Conservation (phyloP, 1,140 invertebrate genomes). For the Drosophila trapezifrons region DNA sequence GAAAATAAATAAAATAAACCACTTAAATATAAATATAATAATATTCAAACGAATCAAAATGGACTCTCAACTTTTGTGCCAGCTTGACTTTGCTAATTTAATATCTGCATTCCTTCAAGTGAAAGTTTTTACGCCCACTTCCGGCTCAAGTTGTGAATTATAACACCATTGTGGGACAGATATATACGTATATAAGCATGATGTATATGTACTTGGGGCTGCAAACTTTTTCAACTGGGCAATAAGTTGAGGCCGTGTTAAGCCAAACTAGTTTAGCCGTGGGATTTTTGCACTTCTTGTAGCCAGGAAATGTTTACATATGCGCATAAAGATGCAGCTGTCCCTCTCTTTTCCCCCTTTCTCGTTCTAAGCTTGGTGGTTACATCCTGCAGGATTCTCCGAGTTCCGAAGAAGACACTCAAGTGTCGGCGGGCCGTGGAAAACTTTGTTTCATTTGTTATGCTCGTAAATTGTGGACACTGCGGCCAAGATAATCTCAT, state of each 20-base stretch:
- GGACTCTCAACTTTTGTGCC: not conserved
- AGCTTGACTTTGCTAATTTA: constrained; percentile 39
- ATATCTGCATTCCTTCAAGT: constrained; percentile 49
- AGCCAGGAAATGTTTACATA: constrained; percentile 75
- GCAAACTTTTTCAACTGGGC: constrained; percentile 45
- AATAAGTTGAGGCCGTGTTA: constrained; percentile 40
- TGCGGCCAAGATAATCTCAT: constrained; percentile 62
- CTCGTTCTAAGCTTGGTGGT: not conserved
- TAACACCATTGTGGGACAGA: constrained; percentile 56
- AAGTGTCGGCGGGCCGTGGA: constrained; percentile 2
- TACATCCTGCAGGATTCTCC: constrained; percentile 7
- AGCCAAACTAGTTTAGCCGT: constrained; percentile 63
- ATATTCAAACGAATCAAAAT: not conserved
- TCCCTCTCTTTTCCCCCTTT: not conserved
- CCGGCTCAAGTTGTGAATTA: constrained; percentile 63
- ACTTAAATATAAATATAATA: not conserved
- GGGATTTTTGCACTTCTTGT: constrained; percentile 68
- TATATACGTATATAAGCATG: constrained; percentile 16
- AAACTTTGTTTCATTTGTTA: constrained; percentile 69
- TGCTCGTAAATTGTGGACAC: constrained; percentile 58
- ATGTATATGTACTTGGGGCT: constrained; percentile 26
- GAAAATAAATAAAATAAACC: not conserved
- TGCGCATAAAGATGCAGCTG: constrained; percentile 72
- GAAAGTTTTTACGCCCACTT: constrained; percentile 50
- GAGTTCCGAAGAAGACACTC: constrained; percentile 2